Conservation (phyloP, 2,797 vertebrate genomes). For the Lates japonicus region DNA sequence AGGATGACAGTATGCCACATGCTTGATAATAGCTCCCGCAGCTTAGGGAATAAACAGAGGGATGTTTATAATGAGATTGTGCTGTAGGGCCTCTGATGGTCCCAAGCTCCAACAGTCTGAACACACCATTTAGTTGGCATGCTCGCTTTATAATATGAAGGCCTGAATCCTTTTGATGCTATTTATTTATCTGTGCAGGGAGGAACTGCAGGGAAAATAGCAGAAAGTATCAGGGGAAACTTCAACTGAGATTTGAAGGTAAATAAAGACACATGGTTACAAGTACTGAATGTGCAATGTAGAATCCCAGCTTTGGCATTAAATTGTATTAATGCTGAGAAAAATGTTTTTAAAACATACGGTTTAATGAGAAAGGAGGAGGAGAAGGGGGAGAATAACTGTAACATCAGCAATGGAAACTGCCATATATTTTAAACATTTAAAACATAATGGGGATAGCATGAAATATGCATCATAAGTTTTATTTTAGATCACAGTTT, state of each 20-base stretch:
- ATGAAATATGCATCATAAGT: conserved; percentile 6
- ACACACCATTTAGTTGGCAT: conserved; percentile 67
- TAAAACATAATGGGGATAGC: conserved; percentile 3
- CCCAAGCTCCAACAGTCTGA: conserved; percentile 59
- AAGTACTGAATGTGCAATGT: conserved; percentile 13
- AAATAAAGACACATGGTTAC: conserved; percentile 57
- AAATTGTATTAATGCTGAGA: background rate
- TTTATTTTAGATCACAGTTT: conserved; percentile 7
- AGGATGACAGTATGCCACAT: conserved; percentile 76
- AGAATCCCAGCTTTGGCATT: background rate
- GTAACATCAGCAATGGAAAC: conserved; percentile 3
- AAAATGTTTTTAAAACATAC: background rate
- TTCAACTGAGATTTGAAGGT: conserved; percentile 58
- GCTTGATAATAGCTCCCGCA: conserved; percentile 76
- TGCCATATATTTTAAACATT: conserved; percentile 27
- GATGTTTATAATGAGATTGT: conserved; percentile 80
- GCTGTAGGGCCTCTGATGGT: conserved; percentile 68
- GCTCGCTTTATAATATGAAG: conserved; percentile 51
- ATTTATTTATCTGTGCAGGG: conserved; percentile 65
- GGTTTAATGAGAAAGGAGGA: conserved; percentile 15
- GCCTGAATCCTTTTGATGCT: conserved; percentile 61
- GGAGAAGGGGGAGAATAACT: conserved; percentile 4
- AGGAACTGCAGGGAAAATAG: conserved; percentile 46
- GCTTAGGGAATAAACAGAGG: conserved; percentile 75
- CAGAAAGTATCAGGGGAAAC: conserved; percentile 51